These are phyloP conservation scores for Irena cyanogastra DNA, from an alignment of 2,113 vertebrate genomes.

Conservation along the genomic window DNA sequence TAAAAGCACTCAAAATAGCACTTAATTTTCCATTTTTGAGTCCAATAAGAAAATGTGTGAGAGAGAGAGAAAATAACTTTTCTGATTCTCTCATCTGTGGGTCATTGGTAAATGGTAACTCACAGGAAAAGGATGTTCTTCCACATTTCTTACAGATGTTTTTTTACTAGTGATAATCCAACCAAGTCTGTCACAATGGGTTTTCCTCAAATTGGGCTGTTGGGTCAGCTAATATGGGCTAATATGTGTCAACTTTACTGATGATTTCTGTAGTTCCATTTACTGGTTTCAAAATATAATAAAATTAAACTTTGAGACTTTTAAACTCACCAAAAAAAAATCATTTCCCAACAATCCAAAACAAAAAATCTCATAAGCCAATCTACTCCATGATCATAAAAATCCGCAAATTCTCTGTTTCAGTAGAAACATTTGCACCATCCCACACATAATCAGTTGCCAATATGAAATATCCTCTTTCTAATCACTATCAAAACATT, in stretches of 20 bases:
- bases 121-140: background rate
- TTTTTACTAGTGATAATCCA: background rate
- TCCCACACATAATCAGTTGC: background rate
- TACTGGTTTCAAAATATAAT: background rate
- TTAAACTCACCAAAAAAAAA: background rate
- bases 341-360: background rate
- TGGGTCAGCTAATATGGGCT: background rate
- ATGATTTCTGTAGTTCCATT: background rate
- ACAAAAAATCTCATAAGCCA: background rate
- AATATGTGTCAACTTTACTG: background rate
- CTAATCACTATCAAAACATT: background rate
- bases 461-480: background rate
- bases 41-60: background rate
- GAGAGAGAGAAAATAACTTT: background rate
- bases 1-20: background rate
- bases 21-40: background rate
- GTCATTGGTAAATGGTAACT: background rate
- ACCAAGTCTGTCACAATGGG: background rate
- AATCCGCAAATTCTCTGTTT: background rate
- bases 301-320: background rate
- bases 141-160: background rate
- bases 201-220: background rate
- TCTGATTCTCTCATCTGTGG: background rate
- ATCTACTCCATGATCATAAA: background rate
- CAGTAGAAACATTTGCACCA: background rate